phyloP scores from a whole-genome alignment of 2,888 invertebrate genomes.

The Abrostola triplasia region DNA sequence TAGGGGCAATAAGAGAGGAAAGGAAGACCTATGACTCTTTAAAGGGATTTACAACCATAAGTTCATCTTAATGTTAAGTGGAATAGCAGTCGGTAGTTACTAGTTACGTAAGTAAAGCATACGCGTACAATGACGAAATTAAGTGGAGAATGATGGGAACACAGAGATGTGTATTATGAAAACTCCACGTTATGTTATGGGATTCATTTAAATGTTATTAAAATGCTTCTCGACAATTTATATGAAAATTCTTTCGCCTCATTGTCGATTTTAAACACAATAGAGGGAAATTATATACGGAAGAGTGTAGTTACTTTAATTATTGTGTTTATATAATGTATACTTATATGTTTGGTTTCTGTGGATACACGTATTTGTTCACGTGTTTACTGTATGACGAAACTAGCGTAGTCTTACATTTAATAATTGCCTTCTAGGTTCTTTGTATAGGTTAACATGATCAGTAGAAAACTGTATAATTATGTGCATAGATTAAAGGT shows the following conservation, averaged over 20 bases:
- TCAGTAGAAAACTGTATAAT: slow-evolving; percentile 33
- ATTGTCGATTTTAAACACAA: slow-evolving; percentile 52
- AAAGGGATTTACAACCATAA: no score
- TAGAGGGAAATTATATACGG: slow-evolving; percentile 41
- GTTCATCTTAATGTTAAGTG: no score
- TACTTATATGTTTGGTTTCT: neutral
- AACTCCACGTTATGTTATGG: slow-evolving; percentile 60
- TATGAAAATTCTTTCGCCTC: slow-evolving; percentile 46
- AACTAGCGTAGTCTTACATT: slow-evolving; percentile 12
- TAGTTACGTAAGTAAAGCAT: slow-evolving; percentile 50
- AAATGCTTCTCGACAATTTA: slow-evolving; percentile 54
- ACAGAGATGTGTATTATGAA: slow-evolving; percentile 59
- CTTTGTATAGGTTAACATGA: slow-evolving; percentile 32
- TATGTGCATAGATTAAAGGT: slow-evolving; percentile 19
- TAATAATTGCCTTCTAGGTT: slow-evolving; percentile 17
- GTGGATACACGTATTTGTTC: neutral
- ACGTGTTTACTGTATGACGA: neutral
- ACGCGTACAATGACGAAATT: slow-evolving; percentile 65
- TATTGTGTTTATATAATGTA: slow-evolving; percentile 6
- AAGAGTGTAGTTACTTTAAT: slow-evolving; percentile 17
- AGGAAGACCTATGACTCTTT: no score
- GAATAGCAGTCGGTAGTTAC: slow-evolving; percentile 16
- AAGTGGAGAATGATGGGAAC: slow-evolving; percentile 64
- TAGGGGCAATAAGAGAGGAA: no score
- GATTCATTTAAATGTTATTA: slow-evolving; percentile 59